Base-by-base conservation (phyloP, 2,797 vertebrate genomes). In the Salarias fasciatus region DNA sequence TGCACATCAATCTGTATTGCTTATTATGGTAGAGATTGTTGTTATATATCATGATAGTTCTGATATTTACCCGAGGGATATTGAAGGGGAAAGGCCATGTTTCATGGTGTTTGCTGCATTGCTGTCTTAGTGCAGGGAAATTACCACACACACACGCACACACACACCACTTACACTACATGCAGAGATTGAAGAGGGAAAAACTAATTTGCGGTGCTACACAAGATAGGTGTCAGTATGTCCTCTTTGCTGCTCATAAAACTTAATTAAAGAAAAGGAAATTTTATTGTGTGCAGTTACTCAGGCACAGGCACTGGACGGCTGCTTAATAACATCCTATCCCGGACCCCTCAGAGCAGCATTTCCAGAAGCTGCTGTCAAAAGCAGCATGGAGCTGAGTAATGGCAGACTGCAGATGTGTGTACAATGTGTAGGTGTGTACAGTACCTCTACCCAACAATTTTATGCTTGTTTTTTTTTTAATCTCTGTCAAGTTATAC, bases 261-360 rank as follows among this genome's bases (percentile, higher is more conserved):
- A 90, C 85, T 90, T 90, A 90, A 92, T 92, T 92, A 91, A 91
- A 90, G 88, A 86, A 85, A 86, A 73, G 78, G 80, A 85, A 72
- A 89, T 89, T 83, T 88, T 92, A 91, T 89, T 88, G 84, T 79
- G 70, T 82, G 75, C 28, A 15, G 67, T 80, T 79, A 68, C 76
- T 83, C 73, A 68, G 76, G 75, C 69, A 66, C 68, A 71, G 69
- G 70, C 35, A 46, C 75, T 52, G 36, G 62, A 61, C 77, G 74
- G 69, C 83, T 83, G 74, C 75, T 79, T 87, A 76, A 88, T 87
- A 89, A 88, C 61, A 77, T 63, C 68, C 55, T 77, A 71, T 84
- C 70, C 70, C 77, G 60, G 63, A 88, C 57, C 73, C 63, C 44
- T 63, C 45, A 41, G 41, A 72, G 61, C 60, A 64, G 57, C 53